Evolutionary conservation across 2,113 vertebrate species (phyloP).

Genomic region (Lophochroa leadbeateri): DNA sequence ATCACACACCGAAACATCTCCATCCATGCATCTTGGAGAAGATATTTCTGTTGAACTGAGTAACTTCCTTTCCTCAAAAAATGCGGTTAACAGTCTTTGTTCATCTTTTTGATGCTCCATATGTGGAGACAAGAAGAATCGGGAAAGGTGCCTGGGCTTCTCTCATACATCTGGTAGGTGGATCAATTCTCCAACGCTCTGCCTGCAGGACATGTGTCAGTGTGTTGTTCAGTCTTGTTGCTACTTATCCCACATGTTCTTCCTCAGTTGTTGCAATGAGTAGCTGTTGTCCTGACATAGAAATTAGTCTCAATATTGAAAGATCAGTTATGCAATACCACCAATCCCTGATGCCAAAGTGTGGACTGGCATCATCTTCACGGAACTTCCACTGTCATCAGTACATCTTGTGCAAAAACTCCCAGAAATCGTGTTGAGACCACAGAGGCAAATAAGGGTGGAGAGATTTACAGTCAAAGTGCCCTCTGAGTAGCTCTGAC

Average conservation of each 20-base stretch:
- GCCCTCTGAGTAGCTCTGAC: background rate
- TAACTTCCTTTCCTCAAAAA: background rate
- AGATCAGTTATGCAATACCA: background rate
- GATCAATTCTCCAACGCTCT: background rate
- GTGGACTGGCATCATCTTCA: background rate
- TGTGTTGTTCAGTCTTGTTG: background rate
- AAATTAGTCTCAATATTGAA: background rate
- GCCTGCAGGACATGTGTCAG: background rate
- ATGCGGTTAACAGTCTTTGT: background rate
- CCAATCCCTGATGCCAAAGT: background rate
- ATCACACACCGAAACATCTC: background rate
- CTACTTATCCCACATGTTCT: background rate
- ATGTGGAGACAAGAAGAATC: background rate
- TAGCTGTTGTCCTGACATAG: background rate
- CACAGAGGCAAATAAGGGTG: background rate
- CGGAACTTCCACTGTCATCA: background rate
- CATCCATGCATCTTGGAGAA: background rate
- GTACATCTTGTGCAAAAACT: background rate
- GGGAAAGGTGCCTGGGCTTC: background rate
- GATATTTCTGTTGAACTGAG: background rate
- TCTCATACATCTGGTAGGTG: background rate
- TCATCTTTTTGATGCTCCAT: background rate
- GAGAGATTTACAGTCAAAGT: background rate
- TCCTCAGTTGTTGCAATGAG: background rate
- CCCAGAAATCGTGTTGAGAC: background rate